Evolutionary conservation across 2,797 vertebrate genomes (phyloP).

Genomic region (Rhinogobio ventralis): DNA sequence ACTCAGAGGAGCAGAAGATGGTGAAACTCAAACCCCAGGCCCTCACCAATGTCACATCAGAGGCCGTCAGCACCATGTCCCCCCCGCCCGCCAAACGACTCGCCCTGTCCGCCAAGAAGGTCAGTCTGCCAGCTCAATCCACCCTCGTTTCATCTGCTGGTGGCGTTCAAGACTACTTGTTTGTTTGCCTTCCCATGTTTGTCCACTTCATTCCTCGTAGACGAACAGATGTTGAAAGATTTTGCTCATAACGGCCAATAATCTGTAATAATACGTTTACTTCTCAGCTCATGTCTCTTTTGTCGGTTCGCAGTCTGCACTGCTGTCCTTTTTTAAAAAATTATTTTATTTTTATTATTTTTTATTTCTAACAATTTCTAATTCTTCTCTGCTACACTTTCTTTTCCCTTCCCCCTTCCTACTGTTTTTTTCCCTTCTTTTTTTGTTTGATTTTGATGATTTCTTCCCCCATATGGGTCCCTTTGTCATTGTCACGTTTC

Average conservation of each 20-base stretch:
- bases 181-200: constrained; percentile 29
- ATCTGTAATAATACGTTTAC: background rate
- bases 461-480: constrained; percentile 58
- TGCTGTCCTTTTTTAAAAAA: constrained; percentile 70
- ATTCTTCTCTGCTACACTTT: constrained; percentile 87
- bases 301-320: constrained; percentile 59
- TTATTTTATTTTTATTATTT: constrained; percentile 76
- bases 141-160: background rate
- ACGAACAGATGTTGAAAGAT: background rate
- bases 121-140: constrained; percentile 68
- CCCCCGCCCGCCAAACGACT: constrained; percentile 90
- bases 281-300: constrained; percentile 63
- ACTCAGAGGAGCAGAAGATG: constrained; percentile 69
- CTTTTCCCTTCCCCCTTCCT: constrained; percentile 65
- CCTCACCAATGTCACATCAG: constrained; percentile 72
- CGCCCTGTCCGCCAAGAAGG: constrained; percentile 91
- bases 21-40: constrained; percentile 77
- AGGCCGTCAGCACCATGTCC: constrained; percentile 81
- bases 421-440: constrained; percentile 74
- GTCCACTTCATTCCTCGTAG: constrained; percentile 15
- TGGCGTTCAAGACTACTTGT: background rate
- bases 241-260: background rate
- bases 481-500: constrained; percentile 81
- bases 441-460: constrained; percentile 66
- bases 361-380: constrained; percentile 93